These are phyloP conservation scores for Sylvilagus floridanus DNA, from an alignment of 2,797 vertebrate species.

Conservation along the genomic window DNA sequence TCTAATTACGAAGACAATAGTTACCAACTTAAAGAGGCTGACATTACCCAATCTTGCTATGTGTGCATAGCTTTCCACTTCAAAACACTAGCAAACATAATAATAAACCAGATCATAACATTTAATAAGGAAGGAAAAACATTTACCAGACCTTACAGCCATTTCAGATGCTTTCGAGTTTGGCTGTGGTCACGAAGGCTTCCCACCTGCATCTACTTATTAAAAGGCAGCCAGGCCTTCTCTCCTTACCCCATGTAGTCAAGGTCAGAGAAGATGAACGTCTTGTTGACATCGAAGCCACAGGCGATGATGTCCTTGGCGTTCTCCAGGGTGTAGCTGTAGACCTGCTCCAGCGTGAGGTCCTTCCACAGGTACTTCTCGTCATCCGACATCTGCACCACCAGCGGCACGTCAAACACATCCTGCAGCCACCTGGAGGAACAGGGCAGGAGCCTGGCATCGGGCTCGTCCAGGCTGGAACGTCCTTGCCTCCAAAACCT, in stretches of 20 bases:
- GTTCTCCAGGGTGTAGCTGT: conserved; percentile 94
- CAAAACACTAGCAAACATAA: background rate
- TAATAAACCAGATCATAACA: background rate
- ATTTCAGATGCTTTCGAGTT: fast-evolving
- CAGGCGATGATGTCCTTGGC: conserved; percentile 98
- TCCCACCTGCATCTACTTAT: fast-evolving
- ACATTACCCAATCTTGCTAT: background rate
- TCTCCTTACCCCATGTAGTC: conserved; percentile 96
- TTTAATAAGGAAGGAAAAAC: background rate
- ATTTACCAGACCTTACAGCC: background rate
- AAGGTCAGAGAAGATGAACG: conserved; percentile 98
- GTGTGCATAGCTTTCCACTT: background rate
- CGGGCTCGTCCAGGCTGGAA: background rate
- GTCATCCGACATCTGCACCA: conserved; percentile 98
- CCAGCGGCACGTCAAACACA: conserved; percentile 95
- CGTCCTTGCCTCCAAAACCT: background rate
- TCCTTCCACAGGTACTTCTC: conserved; percentile 99
- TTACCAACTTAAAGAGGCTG: background rate
- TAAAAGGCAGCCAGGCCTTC: background rate
- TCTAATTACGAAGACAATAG: background rate
- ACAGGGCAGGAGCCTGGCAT: background rate
- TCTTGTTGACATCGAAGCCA: conserved; percentile 97
- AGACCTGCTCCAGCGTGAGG: conserved; percentile 93
- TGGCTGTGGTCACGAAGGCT: fast-evolving
- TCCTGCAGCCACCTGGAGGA: conserved; percentile 97